These are phyloP conservation scores for Epinephelus lanceolatus DNA, from an alignment of 2,113 vertebrate genomes.

Conservation along the genomic window DNA sequence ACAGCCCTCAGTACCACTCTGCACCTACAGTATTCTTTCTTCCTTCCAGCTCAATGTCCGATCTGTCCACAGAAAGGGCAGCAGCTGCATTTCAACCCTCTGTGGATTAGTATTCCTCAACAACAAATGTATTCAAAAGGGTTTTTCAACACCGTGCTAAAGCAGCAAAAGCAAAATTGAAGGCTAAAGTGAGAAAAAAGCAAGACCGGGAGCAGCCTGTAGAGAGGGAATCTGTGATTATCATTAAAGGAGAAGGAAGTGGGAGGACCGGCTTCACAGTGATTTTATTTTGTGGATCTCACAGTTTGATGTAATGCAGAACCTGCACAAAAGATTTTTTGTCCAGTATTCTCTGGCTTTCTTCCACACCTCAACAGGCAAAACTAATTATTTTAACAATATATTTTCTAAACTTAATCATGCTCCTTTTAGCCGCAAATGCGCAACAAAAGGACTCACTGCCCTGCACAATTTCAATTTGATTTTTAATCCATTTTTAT, in stretches of 20 bases:
- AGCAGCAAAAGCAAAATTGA: constrained; percentile 30
- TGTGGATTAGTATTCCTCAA: constrained; percentile 7
- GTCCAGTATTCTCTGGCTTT: constrained; percentile 15
- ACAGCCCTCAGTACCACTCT: constrained; percentile 9
- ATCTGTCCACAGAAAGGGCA: constrained; percentile 38
- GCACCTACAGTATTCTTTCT: constrained; percentile 5
- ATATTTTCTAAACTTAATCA: constrained; percentile 41
- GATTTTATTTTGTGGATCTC: constrained; percentile 35
- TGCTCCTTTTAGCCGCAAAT: constrained; percentile 24
- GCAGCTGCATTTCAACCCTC: constrained; percentile 11
- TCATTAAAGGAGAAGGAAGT: constrained; percentile 52
- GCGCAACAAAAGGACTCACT: constrained; percentile 29
- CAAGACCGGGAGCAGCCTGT: constrained; percentile 17
- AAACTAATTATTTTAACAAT: constrained; percentile 25
- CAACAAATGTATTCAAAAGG: constrained; percentile 29
- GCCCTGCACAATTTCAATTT: constrained; percentile 39
- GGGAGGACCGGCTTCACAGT: constrained; percentile 34
- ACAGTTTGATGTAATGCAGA: constrained; percentile 19
- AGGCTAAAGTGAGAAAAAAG: constrained; percentile 38
- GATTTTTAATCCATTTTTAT: constrained; percentile 50
- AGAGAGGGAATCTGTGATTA: constrained; percentile 46
- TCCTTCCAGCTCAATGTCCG: constrained; percentile 7
- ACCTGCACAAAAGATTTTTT: constrained; percentile 14
- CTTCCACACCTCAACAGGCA: constrained; percentile 26
- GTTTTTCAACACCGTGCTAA: constrained; percentile 26